Evolutionary conservation across 92 coral and sea anemone species (phyloP), one percentile per base, ranked within the genome.

Genomic region (Palythoa grandis): DNA sequence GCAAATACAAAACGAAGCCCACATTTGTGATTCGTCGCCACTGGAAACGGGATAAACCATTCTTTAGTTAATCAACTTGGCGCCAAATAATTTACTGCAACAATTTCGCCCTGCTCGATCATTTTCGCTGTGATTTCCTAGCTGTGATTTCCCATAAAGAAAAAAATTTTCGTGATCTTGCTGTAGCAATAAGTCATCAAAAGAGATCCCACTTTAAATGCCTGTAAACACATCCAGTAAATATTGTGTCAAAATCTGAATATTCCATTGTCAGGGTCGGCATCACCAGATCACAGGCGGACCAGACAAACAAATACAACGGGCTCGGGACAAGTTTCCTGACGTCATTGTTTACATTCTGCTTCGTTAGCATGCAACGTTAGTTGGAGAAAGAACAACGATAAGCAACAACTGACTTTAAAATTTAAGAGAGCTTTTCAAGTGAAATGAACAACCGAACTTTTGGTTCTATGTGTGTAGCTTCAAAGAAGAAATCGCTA

Each of bases 21-120:
- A 22, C 82, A 63, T 20, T 20, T 67, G 72, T 47, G 13, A 38
- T n/a, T 60, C 3, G 83, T 61, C 72, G 11, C 84, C 58, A 58
- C 37, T 79, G 73, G 72, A 40, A n/a, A 79, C 84, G 54, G 5
- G 20, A 15, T 15, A 4, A 58, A n/a, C 7, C n/a, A 58, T 58
- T 12, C 2, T 16, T 16, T 15, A 16, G 19, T 29, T 8, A n/a
- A 39, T 23, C 74, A 35, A 11, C 47, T 52, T 47, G 9, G 63
- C 63, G 63, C 65, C 60, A 52, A 9, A 75, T 14, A 23, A 19
- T 13, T 7, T 67, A 67, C 72, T 25, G 38, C 17, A 67, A 50
- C 65, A 19, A 23, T 8, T 75, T 20, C 40, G 40, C 20, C 4
- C 23, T 72, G 53, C 14, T 39, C 20, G 53, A 15, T 11, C 9